Conservation (phyloP, 92 coral and sea anemone genomes). For the Epizoanthus fatuus region DNA sequence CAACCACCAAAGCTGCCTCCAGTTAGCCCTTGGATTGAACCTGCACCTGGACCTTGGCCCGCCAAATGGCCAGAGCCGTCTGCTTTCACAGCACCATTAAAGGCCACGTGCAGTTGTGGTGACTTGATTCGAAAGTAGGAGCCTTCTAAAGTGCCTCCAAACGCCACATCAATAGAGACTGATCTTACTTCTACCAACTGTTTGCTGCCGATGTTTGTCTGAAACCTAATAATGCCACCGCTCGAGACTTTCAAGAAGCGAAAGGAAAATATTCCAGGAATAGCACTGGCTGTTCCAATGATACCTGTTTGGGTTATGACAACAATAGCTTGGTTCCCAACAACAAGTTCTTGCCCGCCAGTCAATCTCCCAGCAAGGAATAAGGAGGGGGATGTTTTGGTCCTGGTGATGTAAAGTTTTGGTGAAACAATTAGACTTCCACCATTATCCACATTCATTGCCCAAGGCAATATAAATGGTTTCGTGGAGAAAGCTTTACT, state of each 20-base stretch:
- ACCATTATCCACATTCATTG: conserved; percentile 63
- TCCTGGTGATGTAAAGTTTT: conserved; percentile 63
- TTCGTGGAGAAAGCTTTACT: conserved; percentile 53
- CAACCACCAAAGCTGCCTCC: conserved; percentile 84
- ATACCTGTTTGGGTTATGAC: conserved; percentile 67
- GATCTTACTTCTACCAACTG: conserved; percentile 58
- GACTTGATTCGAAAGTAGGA: conserved; percentile 53
- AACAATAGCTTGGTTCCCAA: conserved; percentile 60
- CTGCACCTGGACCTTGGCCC: conserved; percentile 67
- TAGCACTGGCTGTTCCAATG: conserved; percentile 57
- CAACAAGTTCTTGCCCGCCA: conserved; percentile 73
- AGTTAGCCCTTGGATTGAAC: conserved; percentile 29
- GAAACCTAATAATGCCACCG: conserved; percentile 62
- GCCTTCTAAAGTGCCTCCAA: conserved; percentile 69
- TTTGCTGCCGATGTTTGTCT: conserved; percentile 28
- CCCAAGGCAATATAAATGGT: conserved; percentile 79
- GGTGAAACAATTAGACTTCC: conserved; percentile 63
- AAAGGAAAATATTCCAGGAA: conserved; percentile 63
- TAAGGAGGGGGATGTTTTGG: conserved; percentile 62
- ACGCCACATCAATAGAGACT: conserved; percentile 63
- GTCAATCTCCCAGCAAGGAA: conserved; percentile 66
- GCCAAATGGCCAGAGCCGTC: conserved; percentile 59
- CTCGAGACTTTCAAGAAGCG: conserved; percentile 67
- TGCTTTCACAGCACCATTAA: conserved; percentile 59
- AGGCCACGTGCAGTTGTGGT: conserved; percentile 56